Evolutionary conservation across 1,140 invertebrate species (phyloP).

Genomic region (Chrysoperla carnea): DNA sequence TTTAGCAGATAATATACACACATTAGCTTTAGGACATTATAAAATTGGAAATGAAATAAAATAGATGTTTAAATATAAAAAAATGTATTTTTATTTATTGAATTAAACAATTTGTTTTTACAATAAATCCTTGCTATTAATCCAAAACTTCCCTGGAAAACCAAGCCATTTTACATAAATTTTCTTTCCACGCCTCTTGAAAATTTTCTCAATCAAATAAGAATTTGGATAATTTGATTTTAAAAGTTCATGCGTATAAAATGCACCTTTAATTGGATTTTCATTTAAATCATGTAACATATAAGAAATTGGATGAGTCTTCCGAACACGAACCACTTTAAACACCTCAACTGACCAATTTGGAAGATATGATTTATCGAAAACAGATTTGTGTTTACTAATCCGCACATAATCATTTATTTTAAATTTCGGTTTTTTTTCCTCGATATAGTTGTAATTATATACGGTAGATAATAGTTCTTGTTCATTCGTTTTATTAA

Average conservation of each 20-base stretch:
- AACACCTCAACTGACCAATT: constrained; percentile 24
- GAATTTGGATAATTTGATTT: constrained; percentile 14
- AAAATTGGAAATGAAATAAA: too few relatives aligned
- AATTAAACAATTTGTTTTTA: too few relatives aligned
- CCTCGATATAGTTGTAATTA: constrained; percentile 7
- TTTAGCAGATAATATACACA: too few relatives aligned
- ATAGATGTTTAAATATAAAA: too few relatives aligned
- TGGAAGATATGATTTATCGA: constrained; percentile 22
- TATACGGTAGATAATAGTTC: constrained; percentile 6
- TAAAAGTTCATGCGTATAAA: constrained; percentile 19
- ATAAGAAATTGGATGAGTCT: constrained; percentile 18
- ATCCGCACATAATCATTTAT: constrained; percentile 19
- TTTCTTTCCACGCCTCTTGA: constrained; percentile 12
- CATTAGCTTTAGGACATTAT: too few relatives aligned
- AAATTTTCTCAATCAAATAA: constrained; percentile 19
- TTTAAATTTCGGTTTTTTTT: constrained; percentile 9
- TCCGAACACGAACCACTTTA: constrained; percentile 14
- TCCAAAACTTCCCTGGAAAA: constrained; percentile 4
- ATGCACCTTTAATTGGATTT: constrained; percentile 15
- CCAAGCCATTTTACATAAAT: constrained; percentile 21
- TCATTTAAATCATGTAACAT: constrained; percentile 14
- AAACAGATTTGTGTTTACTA: constrained; percentile 20
- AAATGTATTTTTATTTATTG: too few relatives aligned
- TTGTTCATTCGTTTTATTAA: constrained; percentile 7
- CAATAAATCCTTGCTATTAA: too few relatives aligned